Evolutionary conservation across 1,140 invertebrate genomes (phyloP).

Genomic region (Carposina sasakii): DNA sequence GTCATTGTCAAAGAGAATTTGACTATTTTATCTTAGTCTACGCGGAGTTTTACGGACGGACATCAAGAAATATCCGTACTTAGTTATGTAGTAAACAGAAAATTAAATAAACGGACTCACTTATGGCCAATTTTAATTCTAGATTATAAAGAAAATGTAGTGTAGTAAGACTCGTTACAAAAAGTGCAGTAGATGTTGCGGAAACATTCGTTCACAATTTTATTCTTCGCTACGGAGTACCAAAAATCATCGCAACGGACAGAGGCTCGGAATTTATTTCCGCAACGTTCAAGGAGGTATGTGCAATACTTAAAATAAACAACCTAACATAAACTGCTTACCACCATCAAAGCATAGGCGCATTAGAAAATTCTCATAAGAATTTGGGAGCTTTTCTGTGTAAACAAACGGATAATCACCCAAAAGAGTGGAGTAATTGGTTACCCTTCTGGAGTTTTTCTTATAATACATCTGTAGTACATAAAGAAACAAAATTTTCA

Average conservation of each 20-base stretch:
- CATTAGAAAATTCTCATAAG: constrained; percentile 6
- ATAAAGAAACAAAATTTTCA: not conserved
- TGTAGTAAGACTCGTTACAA: too few relatives aligned
- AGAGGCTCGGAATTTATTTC: not conserved
- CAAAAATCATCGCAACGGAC: constrained; percentile 4
- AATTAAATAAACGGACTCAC: too few relatives aligned
- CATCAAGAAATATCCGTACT: too few relatives aligned
- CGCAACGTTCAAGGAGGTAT: not conserved
- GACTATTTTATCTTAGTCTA: too few relatives aligned
- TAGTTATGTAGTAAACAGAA: too few relatives aligned
- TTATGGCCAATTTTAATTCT: too few relatives aligned
- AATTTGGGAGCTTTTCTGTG: not conserved
- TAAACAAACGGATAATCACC: not conserved
- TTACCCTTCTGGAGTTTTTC: not conserved
- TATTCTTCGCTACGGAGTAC: constrained; percentile 8
- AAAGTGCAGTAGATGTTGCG: constrained; percentile 17
- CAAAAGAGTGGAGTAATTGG: not conserved
- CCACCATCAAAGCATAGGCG: constrained; percentile 1
- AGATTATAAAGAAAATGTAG: too few relatives aligned
- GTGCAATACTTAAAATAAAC: not conserved
- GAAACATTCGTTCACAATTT: constrained; percentile 13
- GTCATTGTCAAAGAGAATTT: too few relatives aligned
- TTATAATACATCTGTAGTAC: not conserved
- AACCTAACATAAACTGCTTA: not conserved
- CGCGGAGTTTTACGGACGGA: too few relatives aligned